phyloP scores from a whole-genome alignment of 2,888 invertebrate genomes.

The Globia sparganii region DNA sequence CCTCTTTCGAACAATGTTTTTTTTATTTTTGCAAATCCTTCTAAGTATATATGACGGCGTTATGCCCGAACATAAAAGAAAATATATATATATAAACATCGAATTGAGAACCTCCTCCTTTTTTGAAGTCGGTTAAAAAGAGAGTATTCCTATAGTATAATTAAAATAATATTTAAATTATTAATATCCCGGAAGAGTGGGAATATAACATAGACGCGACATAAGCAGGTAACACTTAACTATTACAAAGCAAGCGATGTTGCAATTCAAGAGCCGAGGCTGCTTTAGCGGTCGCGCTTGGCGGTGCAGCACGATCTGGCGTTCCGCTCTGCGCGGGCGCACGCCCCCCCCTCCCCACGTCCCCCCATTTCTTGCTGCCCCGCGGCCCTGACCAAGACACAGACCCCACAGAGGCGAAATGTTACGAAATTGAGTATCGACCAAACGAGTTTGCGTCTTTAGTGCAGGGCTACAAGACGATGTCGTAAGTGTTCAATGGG shows the following conservation, averaged over 20 bases:
- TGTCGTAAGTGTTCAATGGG: slow-evolving; percentile 70
- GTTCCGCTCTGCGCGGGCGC: slow-evolving; percentile 88
- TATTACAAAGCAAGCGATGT: slow-evolving; percentile 83
- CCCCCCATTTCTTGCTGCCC: slow-evolving; percentile 71
- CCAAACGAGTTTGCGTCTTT: slow-evolving; percentile 78
- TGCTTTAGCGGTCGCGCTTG: slow-evolving; percentile 89
- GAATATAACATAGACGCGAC: slow-evolving; percentile 38
- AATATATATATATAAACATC: too few relatives aligned
- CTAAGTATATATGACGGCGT: too few relatives aligned
- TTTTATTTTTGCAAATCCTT: too few relatives aligned
- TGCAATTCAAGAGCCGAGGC: slow-evolving; percentile 86
- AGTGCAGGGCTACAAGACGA: slow-evolving; percentile 66
- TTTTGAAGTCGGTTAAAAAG: too few relatives aligned
- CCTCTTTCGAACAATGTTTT: too few relatives aligned
- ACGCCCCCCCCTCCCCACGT: slow-evolving; percentile 71
- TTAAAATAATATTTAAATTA: slow-evolving; percentile 1
- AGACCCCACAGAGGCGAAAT: slow-evolving; percentile 83
- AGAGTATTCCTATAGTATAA: too few relatives aligned
- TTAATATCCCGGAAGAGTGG: neutral
- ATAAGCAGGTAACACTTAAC: slow-evolving; percentile 66
- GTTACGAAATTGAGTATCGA: slow-evolving; percentile 86
- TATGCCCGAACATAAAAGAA: too few relatives aligned
- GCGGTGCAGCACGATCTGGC: slow-evolving; percentile 90
- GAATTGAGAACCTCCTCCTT: too few relatives aligned
- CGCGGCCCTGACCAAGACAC: slow-evolving; percentile 90